Evolutionary conservation across 2,888 invertebrate species (phyloP).

Genomic region (Aproaerema taeniolella): DNA sequence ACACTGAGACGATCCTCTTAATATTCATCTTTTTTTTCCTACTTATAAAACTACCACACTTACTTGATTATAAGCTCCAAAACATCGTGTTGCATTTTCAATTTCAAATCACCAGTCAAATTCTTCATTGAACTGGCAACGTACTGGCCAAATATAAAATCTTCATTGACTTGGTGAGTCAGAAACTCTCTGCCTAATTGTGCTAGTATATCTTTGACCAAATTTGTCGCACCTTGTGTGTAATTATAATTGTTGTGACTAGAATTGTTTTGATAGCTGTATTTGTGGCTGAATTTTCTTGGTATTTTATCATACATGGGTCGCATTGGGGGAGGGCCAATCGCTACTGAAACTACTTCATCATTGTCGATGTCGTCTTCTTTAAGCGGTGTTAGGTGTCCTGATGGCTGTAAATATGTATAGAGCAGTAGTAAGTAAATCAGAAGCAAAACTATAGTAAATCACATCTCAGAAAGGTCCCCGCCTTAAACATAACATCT

Average conservation of each 20-base stretch:
- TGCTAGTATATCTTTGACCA: slow-evolving; percentile 49
- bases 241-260: too few relatives aligned
- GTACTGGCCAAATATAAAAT: slow-evolving; percentile 68
- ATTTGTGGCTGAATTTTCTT: too few relatives aligned
- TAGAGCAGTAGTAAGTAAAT: too few relatives aligned
- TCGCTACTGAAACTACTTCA: slow-evolving; percentile 62
- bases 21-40: too few relatives aligned
- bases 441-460: too few relatives aligned
- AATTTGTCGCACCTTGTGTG: slow-evolving; percentile 27
- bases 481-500: too few relatives aligned
- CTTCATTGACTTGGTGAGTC: slow-evolving; percentile 51
- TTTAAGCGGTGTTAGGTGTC: slow-evolving; percentile 52
- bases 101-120: slow-evolving; percentile 40
- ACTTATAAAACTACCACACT: too few relatives aligned
- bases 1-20: too few relatives aligned
- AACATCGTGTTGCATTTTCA: slow-evolving; percentile 60
- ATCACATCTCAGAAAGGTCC: too few relatives aligned
- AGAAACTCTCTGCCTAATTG: slow-evolving; percentile 56
- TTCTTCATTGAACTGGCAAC: slow-evolving; percentile 57
- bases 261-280: neutral
- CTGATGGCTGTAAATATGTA: slow-evolving; percentile 56
- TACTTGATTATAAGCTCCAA: slow-evolving; percentile 55
- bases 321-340: slow-evolving; percentile 55
- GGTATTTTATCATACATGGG: slow-evolving; percentile 57
- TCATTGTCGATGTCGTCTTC: slow-evolving; percentile 67